phyloP scores from a whole-genome alignment of 2,888 invertebrate genomes.

The Dinocampus coccinellae region DNA sequence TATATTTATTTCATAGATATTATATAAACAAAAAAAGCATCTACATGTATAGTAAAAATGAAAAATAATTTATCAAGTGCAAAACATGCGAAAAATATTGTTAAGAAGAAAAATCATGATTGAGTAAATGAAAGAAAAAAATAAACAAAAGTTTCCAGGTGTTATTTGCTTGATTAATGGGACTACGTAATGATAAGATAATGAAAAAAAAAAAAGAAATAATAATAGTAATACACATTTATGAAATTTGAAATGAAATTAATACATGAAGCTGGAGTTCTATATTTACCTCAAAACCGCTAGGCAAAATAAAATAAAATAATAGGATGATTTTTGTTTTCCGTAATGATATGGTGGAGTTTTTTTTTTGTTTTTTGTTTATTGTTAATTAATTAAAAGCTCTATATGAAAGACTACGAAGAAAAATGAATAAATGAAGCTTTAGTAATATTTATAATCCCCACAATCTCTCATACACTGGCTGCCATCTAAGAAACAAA shows the following conservation, averaged over 20 bases:
- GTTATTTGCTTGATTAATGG: neutral
- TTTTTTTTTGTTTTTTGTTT: conserved; percentile 17
- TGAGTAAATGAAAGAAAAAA: too few relatives aligned
- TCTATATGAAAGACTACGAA: conserved; percentile 66
- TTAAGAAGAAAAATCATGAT: too few relatives aligned
- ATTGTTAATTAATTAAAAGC: conserved; percentile 59
- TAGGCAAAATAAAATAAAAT: conserved; percentile 51
- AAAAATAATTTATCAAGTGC: neutral
- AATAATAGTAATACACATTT: neutral
- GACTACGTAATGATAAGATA: neutral
- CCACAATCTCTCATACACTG: conserved; percentile 68
- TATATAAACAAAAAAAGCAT: neutral
- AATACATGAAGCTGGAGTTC: conserved; percentile 34
- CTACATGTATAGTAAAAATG: too few relatives aligned
- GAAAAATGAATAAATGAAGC: conserved; percentile 58
- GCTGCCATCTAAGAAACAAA: conserved; percentile 66
- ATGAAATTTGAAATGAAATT: neutral
- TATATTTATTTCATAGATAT: neutral
- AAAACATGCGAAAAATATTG: neutral
- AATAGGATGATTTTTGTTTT: conserved; percentile 57
- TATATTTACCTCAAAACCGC: conserved; percentile 66
- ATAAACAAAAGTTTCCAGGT: neutral
- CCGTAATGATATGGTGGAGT: conserved; percentile 38
- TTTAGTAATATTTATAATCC: conserved; percentile 65
- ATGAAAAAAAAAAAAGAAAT: conserved; percentile 7